A percentile compares a stretch with the other conserved stretches of the same genome.
Conservation (phyloP, 2,888 invertebrate genomes). For the Bellardia pandia region DNA sequence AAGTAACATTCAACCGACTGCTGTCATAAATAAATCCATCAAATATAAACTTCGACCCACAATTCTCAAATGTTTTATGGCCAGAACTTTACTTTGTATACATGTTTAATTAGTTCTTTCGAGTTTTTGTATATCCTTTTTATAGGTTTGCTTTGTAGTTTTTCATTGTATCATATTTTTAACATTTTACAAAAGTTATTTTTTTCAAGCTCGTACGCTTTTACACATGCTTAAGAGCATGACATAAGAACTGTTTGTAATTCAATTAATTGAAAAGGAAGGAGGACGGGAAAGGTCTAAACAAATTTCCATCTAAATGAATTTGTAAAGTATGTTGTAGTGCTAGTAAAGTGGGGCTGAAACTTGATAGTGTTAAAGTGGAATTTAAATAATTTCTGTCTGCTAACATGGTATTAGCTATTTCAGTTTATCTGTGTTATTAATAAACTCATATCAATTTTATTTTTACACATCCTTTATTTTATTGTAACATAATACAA, state of each 20-base stretch:
- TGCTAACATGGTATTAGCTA: too few relatives aligned
- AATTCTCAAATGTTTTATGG: background rate
- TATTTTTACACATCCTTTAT: too few relatives aligned
- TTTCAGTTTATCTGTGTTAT: too few relatives aligned
- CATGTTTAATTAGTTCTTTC: background rate
- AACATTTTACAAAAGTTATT: background rate
- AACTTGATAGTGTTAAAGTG: too few relatives aligned
- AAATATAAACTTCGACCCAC: background rate
- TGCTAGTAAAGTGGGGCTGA: too few relatives aligned
- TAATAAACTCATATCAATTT: too few relatives aligned
- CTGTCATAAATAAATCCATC: background rate
- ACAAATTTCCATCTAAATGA: background rate
- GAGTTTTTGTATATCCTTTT: background rate
- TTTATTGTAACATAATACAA: too few relatives aligned
- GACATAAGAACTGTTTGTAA: background rate
- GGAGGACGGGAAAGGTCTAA: background rate
- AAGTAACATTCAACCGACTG: background rate
- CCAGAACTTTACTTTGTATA: background rate
- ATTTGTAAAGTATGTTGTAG: background rate
- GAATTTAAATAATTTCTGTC: too few relatives aligned
- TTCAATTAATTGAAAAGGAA: background rate
- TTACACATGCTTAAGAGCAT: background rate
- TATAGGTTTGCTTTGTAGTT: background rate
- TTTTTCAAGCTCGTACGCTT: background rate
- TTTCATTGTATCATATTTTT: background rate